These are phyloP conservation scores for Pheosia gnoma DNA, from an alignment of 2,888 invertebrate genomes.

Conservation along the genomic window DNA sequence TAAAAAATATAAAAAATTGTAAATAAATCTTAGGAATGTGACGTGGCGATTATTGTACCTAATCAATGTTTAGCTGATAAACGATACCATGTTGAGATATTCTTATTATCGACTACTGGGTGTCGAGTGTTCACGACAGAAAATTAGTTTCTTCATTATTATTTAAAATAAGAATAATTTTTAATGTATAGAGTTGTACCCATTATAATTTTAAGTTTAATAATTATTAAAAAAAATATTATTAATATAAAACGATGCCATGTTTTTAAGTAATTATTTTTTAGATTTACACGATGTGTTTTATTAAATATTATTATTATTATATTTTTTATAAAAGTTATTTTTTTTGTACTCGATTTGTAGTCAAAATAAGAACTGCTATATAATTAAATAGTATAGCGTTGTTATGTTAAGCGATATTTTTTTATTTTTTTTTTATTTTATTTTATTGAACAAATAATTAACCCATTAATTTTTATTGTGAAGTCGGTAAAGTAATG, in stretches of 20 bases:
- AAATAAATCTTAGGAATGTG: constrained; percentile 76
- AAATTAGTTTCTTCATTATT: constrained; percentile 45
- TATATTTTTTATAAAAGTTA: constrained; percentile 79
- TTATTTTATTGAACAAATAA: constrained; percentile 66
- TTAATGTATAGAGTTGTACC: constrained; percentile 48
- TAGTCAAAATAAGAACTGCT: constrained; percentile 70
- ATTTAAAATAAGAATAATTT: constrained; percentile 32
- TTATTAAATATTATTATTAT: constrained; percentile 74
- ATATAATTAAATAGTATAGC: constrained; percentile 76
- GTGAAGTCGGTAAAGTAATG: constrained; percentile 38
- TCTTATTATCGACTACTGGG: constrained; percentile 31
- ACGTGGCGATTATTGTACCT: constrained; percentile 74
- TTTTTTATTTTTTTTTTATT: constrained; percentile 54
- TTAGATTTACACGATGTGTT: constrained; percentile 73
- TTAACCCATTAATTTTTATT: constrained; percentile 69
- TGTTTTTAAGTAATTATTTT: constrained; percentile 77
- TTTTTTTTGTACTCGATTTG: constrained; percentile 75
- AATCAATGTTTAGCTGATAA: constrained; percentile 69
- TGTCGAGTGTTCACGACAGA: constrained; percentile 60
- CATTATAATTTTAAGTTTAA: constrained; percentile 39
- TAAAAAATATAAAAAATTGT: constrained; percentile 55
- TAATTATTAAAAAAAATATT: constrained; percentile 45
- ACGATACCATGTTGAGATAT: constrained; percentile 48
- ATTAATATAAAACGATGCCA: constrained; percentile 76
- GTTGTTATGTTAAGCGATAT: constrained; percentile 74